These are phyloP conservation scores for Fringilla coelebs DNA, from an alignment of 2,797 vertebrate species.

Conservation along the genomic window DNA sequence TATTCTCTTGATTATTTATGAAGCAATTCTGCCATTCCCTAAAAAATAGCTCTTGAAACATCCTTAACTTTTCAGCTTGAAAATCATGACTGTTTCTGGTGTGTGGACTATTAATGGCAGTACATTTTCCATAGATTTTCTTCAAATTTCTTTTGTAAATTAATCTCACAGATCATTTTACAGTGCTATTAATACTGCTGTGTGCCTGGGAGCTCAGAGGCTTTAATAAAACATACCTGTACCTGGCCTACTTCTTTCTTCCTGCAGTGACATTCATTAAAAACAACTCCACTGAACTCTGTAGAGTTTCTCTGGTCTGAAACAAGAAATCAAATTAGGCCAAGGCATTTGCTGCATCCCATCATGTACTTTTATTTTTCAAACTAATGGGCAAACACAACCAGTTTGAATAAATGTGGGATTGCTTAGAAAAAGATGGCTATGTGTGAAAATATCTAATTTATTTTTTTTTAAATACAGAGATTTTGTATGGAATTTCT, in stretches of 20 bases:
- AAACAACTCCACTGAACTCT: neutral
- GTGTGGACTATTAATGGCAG: neutral
- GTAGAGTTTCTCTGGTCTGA: neutral
- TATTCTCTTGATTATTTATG: neutral
- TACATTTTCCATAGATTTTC: neutral
- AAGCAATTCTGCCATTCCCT: neutral
- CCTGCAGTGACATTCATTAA: neutral
- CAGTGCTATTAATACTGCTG: neutral
- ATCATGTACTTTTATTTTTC: neutral
- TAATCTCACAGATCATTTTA: neutral
- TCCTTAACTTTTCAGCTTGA: neutral
- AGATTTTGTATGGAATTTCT: neutral
- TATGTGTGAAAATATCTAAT: neutral
- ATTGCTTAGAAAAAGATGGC: neutral
- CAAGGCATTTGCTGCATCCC: neutral
- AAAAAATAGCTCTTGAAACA: neutral
- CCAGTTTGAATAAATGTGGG: neutral
- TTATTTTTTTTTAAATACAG: neutral
- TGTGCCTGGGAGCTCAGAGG: neutral
- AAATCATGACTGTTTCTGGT: neutral
- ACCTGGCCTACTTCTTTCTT: constrained; percentile 16
- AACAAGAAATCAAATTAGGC: neutral
- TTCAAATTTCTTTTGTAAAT: neutral
- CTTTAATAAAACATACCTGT: constrained; percentile 35
- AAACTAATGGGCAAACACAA: neutral